A percentile compares a stretch with the other conserved stretches of the same genome.
phyloP scores from a whole-genome alignment of 2,797 vertebrate genomes.

The Pangasius mekongensis region DNA sequence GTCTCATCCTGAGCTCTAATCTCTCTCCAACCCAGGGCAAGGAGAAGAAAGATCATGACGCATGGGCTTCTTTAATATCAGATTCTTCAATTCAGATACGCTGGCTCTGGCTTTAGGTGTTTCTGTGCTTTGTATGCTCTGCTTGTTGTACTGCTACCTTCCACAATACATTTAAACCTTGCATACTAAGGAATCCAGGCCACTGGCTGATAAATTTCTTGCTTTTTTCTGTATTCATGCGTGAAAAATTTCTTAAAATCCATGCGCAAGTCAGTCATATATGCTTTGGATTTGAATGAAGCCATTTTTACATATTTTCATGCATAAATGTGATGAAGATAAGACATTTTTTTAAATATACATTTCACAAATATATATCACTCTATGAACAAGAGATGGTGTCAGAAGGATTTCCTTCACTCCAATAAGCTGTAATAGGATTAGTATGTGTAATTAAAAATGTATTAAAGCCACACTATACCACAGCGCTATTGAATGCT shows the following conservation, averaged over 20 bases:
- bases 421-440: background rate
- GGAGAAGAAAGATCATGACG: slow-evolving; percentile 24
- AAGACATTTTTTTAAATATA: background rate
- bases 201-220: background rate
- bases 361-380: background rate
- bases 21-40: slow-evolving; percentile 26
- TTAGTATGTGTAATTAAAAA: background rate
- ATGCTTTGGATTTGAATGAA: background rate
- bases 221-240: background rate
- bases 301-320: background rate
- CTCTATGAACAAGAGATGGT: background rate
- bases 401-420: background rate
- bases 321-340: background rate
- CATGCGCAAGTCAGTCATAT: background rate
- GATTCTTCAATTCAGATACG: slow-evolving; percentile 20
- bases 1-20: background rate
- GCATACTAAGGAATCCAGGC: background rate
- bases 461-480: background rate
- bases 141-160: background rate
- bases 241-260: background rate
- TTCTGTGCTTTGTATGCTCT: slow-evolving; percentile 11
- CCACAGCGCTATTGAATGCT: background rate
- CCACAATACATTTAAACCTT: background rate
- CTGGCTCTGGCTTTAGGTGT: background rate
- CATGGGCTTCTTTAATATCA: slow-evolving; percentile 25